phyloP scores from a whole-genome alignment of 1,140 invertebrate genomes.

The Eciton burchellii region DNA sequence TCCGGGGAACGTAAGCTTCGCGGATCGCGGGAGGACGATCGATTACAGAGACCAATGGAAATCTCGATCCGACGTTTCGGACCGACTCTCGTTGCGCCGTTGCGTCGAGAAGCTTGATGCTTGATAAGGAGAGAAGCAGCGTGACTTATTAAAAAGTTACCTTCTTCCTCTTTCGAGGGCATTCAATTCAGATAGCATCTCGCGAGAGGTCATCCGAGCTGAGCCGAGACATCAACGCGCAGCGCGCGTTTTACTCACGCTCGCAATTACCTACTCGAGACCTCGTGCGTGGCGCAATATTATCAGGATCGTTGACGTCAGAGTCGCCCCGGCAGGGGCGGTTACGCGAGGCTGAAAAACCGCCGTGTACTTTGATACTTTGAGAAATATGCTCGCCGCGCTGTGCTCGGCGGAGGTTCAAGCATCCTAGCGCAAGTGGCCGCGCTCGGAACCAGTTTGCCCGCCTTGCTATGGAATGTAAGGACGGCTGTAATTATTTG shows the following conservation, averaged over 20 bases:
- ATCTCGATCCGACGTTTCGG: no score
- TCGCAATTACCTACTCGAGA: not conserved
- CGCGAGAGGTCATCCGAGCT: no score
- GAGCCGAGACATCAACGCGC: not conserved
- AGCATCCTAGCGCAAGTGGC: conserved; percentile 51
- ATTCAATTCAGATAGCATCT: no score
- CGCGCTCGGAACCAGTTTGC: conserved; percentile 68
- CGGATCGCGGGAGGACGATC: no score
- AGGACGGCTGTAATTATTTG: conserved; percentile 71
- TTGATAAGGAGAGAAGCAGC: no score
- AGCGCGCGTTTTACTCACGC: not conserved
- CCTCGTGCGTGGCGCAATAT: not conserved
- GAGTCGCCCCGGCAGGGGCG: not conserved
- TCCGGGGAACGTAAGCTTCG: no score
- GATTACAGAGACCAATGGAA: no score
- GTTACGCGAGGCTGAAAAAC: conserved; percentile 20
- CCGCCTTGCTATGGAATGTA: conserved; percentile 68
- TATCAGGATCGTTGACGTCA: conserved; percentile 7
- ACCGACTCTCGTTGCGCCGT: no score
- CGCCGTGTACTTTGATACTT: conserved; percentile 34
- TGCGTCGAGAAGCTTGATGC: no score
- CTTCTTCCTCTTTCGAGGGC: no score
- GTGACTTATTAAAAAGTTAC: no score
- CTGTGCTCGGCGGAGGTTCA: not conserved
- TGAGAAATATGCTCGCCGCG: conserved; percentile 64